Evolutionary conservation across 2,113 vertebrate genomes (phyloP), one percentile per base, ranked within the genome.

Genomic region (Xiphias gladius): DNA sequence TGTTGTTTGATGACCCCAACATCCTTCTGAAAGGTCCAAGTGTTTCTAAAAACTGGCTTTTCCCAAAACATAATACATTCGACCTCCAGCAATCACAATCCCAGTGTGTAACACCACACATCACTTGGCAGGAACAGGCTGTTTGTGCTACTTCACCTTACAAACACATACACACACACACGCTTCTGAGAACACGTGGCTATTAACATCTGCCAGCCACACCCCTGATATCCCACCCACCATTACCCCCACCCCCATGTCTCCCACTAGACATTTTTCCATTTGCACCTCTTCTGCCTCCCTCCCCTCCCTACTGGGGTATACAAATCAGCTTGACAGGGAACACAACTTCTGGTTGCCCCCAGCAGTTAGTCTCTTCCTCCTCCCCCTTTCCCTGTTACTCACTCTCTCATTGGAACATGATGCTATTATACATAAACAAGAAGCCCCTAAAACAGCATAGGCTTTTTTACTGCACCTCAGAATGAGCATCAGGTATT

Each of bases 251-350:
- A 86, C 89, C 20, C 93, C 93, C 89, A 90, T 79, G 24, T 83
- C 87, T 94, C 87, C 13, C 5, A 50, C 74, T 82, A 86, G 93
- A 91, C 89, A 71, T 80, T 93, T 94, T 96, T 95, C 94, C 95
- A 97, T 96, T 96, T 95, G 94, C 94, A 95, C 96, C 94, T 96
- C 89, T 95, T 94, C 93, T n/a, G n/a, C n/a, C n/a, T 95, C 87
- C 93, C 90, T 85, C 19, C 80, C 89, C 14, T 82, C 84, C 89
- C 90, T 67, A 68, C 65, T 74, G 86, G 84, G 87, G 70, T 87
- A 86, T 85, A 88, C 86, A 86, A 92, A 90, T 90, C 89, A 91
- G 76, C 83, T 87, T 91, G 93, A 95, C 93, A 94, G 84, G 88
- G 89, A 95, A 93, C 92, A 90, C 70, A 80, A 93, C 92, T 94